Base-by-base conservation (phyloP, 1,140 invertebrate genomes). In the Goniozus legneri region DNA sequence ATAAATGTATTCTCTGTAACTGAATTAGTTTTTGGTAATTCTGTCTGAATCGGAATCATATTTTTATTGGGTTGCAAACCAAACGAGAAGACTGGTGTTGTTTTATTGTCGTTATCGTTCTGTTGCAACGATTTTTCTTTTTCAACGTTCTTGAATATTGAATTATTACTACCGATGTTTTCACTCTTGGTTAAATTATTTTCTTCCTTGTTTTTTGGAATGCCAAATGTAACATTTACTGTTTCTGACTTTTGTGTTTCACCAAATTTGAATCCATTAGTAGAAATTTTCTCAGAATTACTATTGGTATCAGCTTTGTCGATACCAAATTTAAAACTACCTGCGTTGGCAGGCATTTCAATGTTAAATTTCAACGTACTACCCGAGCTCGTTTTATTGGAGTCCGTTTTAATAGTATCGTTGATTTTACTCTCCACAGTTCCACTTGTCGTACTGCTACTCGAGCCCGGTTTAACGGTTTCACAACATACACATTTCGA, bases 401-500 rank as follows among this genome's bases (percentile, higher is more conserved):
- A 60, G 22, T 70, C 75, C 14, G 79, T 72, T 59, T 82, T 79
- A 8, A 52, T n/a, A 22, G 61, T 65, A 37, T 75, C 18, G 20
- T 20, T 10, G 18, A 1, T 21, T 50, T 52, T 13, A n/a, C 37
- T 38, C 37, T 49, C 44, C 47, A 58, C 16, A 65, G 10, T 36
- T 58, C 24, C 64, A 54, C 35, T 69, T 47, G 31, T 71, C 19
- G 48, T 38, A 47, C 36, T 37, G 32, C 55, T 30, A 6, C 19
- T 59, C n/a, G n/a, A n/a, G 15, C 73, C 79, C 7, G 84, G 83
- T 60, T 82, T 88, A 1, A 79, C 64, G 18, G 83, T 76, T 43
- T 84, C 82, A 62, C 87, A 90, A 50, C 86, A 88, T 15, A 81
- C 73, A 73, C 88, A 91, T 54, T 77, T 81, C 3, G 54, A 57